Evolutionary conservation across 2,113 vertebrate species (phyloP).

Genomic region (Benitochromis conjunctus): DNA sequence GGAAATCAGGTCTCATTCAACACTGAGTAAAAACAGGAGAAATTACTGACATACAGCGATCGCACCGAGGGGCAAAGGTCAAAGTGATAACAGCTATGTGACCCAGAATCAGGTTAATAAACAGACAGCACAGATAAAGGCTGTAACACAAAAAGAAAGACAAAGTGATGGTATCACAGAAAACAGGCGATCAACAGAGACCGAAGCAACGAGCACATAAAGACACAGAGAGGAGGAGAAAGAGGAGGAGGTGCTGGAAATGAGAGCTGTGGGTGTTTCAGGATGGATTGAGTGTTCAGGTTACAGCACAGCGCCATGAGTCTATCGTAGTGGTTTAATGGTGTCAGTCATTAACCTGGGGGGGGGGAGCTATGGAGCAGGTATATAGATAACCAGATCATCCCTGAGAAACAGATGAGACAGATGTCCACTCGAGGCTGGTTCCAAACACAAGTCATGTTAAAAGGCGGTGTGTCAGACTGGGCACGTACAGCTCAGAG

Average conservation of each 20-base stretch:
- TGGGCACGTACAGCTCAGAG: neutral
- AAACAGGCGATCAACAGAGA: neutral
- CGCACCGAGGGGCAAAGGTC: neutral
- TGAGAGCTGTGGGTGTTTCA: neutral
- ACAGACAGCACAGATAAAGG: neutral
- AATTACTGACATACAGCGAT: neutral
- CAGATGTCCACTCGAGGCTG: neutral
- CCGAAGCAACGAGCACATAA: neutral
- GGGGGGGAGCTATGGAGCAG: neutral
- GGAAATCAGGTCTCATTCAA: neutral
- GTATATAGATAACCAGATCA: neutral
- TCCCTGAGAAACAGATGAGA: neutral
- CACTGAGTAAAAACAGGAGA: neutral
- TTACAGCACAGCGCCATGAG: neutral
- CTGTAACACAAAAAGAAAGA: neutral
- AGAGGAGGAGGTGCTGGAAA: neutral
- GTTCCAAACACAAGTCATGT: neutral
- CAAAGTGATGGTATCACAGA: neutral
- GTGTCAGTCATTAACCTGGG: neutral
- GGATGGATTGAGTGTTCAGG: neutral
- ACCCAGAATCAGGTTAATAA: neutral
- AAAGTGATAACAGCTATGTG: neutral
- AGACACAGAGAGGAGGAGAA: neutral
- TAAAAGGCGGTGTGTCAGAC: neutral
- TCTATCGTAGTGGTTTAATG: neutral